Evolutionary conservation across 2,113 vertebrate species (phyloP).

Genomic region (Crotalus viridis): DNA sequence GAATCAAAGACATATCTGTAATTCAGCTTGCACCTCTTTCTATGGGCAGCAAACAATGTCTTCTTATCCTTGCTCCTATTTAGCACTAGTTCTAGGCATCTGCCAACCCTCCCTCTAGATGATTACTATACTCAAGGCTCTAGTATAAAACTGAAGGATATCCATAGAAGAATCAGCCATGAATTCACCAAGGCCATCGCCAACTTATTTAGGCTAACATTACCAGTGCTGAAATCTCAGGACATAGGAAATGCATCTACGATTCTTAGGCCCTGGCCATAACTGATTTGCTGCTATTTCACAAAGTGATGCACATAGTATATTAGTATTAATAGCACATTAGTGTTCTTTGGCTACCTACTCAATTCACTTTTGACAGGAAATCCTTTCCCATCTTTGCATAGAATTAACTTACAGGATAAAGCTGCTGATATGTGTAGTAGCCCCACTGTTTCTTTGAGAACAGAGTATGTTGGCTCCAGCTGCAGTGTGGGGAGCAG

Average conservation of each 20-base stretch:
- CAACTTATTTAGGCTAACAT: background rate
- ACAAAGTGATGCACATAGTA: background rate
- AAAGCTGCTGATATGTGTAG: background rate
- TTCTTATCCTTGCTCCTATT: background rate
- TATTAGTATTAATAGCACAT: background rate
- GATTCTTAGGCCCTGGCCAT: background rate
- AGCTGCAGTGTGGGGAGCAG: background rate
- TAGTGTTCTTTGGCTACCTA: background rate
- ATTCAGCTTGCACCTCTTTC: background rate
- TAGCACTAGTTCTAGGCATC: background rate
- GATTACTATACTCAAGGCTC: background rate
- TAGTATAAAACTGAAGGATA: background rate
- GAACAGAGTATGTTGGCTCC: background rate
- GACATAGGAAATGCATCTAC: background rate
- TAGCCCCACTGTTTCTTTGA: background rate
- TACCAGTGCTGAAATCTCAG: background rate
- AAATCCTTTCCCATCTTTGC: background rate
- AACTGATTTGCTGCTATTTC: background rate
- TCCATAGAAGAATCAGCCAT: background rate
- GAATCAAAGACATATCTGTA: background rate
- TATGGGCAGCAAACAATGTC: background rate
- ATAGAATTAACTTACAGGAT: background rate
- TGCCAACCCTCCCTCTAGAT: background rate
- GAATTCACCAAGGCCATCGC: background rate
- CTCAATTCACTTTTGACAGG: background rate